These are phyloP conservation scores for Bibio marci DNA, from an alignment of 2,888 invertebrate genomes.

Conservation along the genomic window DNA sequence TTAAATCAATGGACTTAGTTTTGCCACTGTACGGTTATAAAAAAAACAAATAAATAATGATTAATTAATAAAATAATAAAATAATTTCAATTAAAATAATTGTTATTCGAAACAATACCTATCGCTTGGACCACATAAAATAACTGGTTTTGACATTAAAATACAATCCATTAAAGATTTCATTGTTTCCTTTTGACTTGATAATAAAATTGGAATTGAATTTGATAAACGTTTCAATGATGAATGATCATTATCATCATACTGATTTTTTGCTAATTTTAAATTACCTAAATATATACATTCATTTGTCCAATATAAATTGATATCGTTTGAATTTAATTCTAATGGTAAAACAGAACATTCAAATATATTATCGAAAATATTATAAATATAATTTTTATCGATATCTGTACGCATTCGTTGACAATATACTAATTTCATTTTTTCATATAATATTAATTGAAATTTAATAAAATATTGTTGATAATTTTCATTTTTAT, in stretches of 20 bases:
- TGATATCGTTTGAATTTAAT: slow-evolving; percentile 32
- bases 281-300: slow-evolving; percentile 48
- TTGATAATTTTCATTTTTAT: slow-evolving; percentile 8
- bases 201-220: slow-evolving; percentile 29
- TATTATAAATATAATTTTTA: slow-evolving; percentile 44
- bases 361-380: slow-evolving; percentile 33
- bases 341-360: slow-evolving; percentile 24
- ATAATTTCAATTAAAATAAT: background rate
- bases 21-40: slow-evolving; percentile 22
- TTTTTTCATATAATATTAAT: slow-evolving; percentile 24
- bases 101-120: slow-evolving; percentile 9
- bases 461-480: slow-evolving; percentile 12
- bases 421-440: slow-evolving; percentile 69
- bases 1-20: slow-evolving; percentile 24
- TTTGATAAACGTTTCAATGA: slow-evolving; percentile 18
- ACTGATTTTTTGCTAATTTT: slow-evolving; percentile 28
- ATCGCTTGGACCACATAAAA: slow-evolving; percentile 33
- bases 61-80: too few relatives aligned
- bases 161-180: slow-evolving; percentile 74
- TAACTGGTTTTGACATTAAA: slow-evolving; percentile 81
- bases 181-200: slow-evolving; percentile 45
- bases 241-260: too few relatives aligned
- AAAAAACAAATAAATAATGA: background rate
- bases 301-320: slow-evolving; percentile 39
- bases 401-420: slow-evolving; percentile 71